Evolutionary conservation across 2,113 vertebrate genomes (phyloP).

Genomic region (Setophaga kirtlandii): DNA sequence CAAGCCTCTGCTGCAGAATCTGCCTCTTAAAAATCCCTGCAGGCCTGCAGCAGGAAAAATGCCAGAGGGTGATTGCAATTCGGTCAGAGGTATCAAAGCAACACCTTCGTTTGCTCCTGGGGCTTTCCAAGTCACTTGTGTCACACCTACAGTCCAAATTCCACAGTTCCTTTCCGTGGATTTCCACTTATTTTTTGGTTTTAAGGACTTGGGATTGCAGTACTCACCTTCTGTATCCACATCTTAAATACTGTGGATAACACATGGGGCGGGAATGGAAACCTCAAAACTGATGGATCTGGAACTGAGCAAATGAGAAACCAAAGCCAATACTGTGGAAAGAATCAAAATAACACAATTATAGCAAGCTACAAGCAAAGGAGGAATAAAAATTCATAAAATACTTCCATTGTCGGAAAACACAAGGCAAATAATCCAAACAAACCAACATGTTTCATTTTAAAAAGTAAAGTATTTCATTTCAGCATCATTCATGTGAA

Average conservation of each 20-base stretch:
- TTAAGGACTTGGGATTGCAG: not conserved
- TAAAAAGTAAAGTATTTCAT: not conserved
- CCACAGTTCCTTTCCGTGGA: not conserved
- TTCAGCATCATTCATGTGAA: not conserved
- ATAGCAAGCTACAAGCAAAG: not conserved
- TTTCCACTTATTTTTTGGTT: not conserved
- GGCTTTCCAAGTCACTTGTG: not conserved
- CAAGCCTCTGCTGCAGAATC: not conserved
- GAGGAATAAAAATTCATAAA: not conserved
- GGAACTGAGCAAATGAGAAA: not conserved
- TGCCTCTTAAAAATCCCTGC: not conserved
- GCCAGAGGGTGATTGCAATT: not conserved
- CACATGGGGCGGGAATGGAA: not conserved
- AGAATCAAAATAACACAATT: not conserved
- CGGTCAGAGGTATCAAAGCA: accelerated
- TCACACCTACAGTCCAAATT: not conserved
- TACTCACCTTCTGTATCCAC: not conserved
- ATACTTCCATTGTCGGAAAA: not conserved
- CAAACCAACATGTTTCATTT: not conserved
- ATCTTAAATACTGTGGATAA: not conserved
- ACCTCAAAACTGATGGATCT: not conserved
- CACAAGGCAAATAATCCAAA: not conserved
- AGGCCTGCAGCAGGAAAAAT: not conserved
- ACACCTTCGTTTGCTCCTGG: accelerated
- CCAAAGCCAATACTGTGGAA: not conserved